A percentile compares a stretch with the other conserved stretches of the same genome.
phyloP scores from a whole-genome alignment of 2,888 invertebrate species.

The Ferrisia virgata region DNA sequence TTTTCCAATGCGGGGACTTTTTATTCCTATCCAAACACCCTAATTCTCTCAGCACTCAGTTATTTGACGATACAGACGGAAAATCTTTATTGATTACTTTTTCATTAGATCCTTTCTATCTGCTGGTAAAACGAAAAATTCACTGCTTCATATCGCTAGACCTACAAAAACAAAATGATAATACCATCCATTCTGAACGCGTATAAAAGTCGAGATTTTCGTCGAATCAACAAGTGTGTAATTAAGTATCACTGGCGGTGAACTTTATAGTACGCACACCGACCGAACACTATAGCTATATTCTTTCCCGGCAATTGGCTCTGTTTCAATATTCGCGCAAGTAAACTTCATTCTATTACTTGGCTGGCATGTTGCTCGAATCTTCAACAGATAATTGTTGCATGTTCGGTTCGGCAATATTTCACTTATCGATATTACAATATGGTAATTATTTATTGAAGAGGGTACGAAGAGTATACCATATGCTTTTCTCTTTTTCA shows the following conservation, averaged over 20 bases:
- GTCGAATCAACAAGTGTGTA: constrained; percentile 28
- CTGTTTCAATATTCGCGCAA: background rate
- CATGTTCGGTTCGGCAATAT: background rate
- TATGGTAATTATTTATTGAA: background rate
- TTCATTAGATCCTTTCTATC: background rate
- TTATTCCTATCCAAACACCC: background rate
- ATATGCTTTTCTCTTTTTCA: too few relatives aligned
- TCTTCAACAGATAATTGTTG: background rate
- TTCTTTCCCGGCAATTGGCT: background rate
- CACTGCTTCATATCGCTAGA: too few relatives aligned
- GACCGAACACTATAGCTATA: background rate
- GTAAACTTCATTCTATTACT: background rate
- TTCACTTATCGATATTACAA: background rate
- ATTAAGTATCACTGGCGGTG: background rate
- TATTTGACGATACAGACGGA: background rate
- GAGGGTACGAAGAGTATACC: background rate
- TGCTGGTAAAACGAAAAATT: too few relatives aligned
- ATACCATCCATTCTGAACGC: background rate
- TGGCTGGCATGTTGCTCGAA: background rate
- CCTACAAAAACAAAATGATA: background rate
- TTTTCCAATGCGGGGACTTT: too few relatives aligned
- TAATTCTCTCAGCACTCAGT: background rate
- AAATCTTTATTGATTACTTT: background rate
- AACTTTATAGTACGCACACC: background rate
- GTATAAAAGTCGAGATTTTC: constrained; percentile 9